Evolutionary conservation across 2,888 invertebrate genomes (phyloP), one percentile per base, ranked within the genome.

Genomic region (Cryptophagus acutangulus): DNA sequence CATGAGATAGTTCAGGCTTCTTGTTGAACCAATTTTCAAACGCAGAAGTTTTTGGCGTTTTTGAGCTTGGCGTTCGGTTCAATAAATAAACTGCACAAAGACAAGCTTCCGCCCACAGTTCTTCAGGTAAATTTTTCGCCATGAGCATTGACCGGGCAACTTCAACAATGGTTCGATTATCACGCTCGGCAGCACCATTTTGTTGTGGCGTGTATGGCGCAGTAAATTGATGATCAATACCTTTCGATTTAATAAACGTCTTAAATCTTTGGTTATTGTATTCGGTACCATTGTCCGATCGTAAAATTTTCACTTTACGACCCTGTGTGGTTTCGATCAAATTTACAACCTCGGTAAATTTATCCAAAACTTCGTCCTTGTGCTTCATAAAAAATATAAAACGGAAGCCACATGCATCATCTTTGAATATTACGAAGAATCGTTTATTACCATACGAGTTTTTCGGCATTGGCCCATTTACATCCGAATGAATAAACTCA

Each of bases 51-150:
- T 33, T 17, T 15, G 9, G 10, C 8, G 12, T 26, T 12, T 6
- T 9, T 35, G 10, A 36, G 10, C 12, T 41, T 26, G 36, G 12
- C 6, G 49, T 63, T 62, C 38, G 54, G 52, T 40, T 57, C 40
- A 5, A 49, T 51, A 24, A 45, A 45, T 34, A 54, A 46, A 4
- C 56, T 8, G 62, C 59, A 8, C 60, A 60, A 16, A 49, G 51
- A 2, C 61, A 57, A 12, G 62, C 66, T 45, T 69, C 63, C n/a
- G 59, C 61, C 65, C 65, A 69, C 25, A 63, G 45, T 9, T 40
- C 16, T 16, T 48, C 36, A 2, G 55, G 55, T 15, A 65, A 16
- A 24, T 57, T 44, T 24, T 51, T 51, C n/a, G 52, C 42, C 10
- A 46, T 42, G n/a, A 67, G 17, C 41, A 48, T 40, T 35, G 43